Conservation (phyloP, 2,888 invertebrate genomes). For the Drosophila quinaria region DNA sequence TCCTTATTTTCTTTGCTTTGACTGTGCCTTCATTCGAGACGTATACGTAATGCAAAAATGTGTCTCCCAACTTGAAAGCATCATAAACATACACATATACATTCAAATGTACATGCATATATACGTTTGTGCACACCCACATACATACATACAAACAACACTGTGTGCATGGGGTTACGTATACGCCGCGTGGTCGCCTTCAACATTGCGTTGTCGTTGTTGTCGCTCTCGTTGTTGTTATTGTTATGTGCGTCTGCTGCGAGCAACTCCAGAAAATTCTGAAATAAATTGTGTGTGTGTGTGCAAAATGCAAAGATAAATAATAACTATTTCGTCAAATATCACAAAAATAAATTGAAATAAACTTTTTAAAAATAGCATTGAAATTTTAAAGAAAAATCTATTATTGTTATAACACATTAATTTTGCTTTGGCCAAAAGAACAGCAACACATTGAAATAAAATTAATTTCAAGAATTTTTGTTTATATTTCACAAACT, state of each 20-base stretch:
- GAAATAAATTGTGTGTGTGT: conserved; percentile 14
- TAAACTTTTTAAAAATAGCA: conserved; percentile 17
- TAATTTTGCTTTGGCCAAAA: conserved; percentile 3
- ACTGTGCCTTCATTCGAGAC: conserved; percentile 31
- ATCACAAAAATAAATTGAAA: neutral
- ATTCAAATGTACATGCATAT: neutral
- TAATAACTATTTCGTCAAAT: conserved; percentile 5
- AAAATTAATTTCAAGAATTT: conserved; percentile 45
- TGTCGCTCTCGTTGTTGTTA: conserved; percentile 4
- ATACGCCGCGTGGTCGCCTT: conserved; percentile 79
- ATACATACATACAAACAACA: neutral
- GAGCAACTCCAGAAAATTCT: conserved; percentile 60
- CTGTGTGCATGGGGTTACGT: conserved; percentile 63
- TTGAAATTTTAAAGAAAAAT: neutral
- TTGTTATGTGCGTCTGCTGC: conserved; percentile 15
- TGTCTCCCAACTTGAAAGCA: conserved; percentile 49
- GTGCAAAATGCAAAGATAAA: conserved; percentile 10
- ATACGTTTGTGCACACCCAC: neutral
- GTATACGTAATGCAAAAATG: conserved; percentile 65
- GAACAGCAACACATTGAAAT: conserved; percentile 13
- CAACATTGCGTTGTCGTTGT: conserved; percentile 36
- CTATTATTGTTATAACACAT: conserved; percentile 1
- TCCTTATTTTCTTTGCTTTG: conserved; percentile 34
- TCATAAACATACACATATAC: conserved; percentile 24
- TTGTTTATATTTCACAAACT: conserved; percentile 72